These are phyloP conservation scores for Meandrusa payeni DNA, from an alignment of 2,888 invertebrate species.

Conservation along the genomic window DNA sequence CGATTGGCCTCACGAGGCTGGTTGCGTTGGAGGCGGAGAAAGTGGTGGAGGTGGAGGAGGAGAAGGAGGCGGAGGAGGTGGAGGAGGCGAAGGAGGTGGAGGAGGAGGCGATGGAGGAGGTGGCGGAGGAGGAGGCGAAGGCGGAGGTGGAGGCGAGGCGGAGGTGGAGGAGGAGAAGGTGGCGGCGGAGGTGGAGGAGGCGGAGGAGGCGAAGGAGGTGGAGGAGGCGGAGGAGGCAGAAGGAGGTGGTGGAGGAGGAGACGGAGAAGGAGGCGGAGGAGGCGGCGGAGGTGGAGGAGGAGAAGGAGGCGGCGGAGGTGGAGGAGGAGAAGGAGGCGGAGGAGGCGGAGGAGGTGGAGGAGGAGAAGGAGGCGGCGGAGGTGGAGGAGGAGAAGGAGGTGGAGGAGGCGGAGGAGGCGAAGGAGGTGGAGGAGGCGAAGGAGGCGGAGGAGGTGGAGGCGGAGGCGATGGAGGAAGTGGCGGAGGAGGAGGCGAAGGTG, in stretches of 20 bases:
- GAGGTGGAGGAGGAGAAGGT: slow-evolving; percentile 8
- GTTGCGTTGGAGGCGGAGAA: slow-evolving; percentile 24
- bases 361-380: slow-evolving; percentile 14
- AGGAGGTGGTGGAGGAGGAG: slow-evolving; percentile 27
- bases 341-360: slow-evolving; percentile 16
- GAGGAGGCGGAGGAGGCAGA: slow-evolving; percentile 25
- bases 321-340: slow-evolving; percentile 9
- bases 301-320: slow-evolving; percentile 17
- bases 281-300: slow-evolving; percentile 22
- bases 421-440: slow-evolving; percentile 28
- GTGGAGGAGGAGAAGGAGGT: slow-evolving; percentile 4
- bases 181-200: slow-evolving; percentile 22
- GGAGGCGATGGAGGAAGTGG: slow-evolving; percentile 21
- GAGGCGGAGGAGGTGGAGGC: slow-evolving; percentile 28
- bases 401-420: slow-evolving; percentile 36
- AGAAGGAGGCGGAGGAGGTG: slow-evolving; percentile 23
- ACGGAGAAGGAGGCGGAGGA: slow-evolving; percentile 16
- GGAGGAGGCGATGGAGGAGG: slow-evolving; percentile 26
- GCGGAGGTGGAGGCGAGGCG: not conserved
- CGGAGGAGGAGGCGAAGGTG: slow-evolving; percentile 21
- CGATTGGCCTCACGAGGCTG: slow-evolving; percentile 38
- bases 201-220: slow-evolving; percentile 36
- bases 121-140: slow-evolving; percentile 21
- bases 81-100: slow-evolving; percentile 10
- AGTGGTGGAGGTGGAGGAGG: not conserved